A percentile compares a stretch with the other conserved stretches of the same genome.
Evolutionary conservation across 1,140 invertebrate genomes (phyloP).

Genomic region (Drosophila fuyamai): DNA sequence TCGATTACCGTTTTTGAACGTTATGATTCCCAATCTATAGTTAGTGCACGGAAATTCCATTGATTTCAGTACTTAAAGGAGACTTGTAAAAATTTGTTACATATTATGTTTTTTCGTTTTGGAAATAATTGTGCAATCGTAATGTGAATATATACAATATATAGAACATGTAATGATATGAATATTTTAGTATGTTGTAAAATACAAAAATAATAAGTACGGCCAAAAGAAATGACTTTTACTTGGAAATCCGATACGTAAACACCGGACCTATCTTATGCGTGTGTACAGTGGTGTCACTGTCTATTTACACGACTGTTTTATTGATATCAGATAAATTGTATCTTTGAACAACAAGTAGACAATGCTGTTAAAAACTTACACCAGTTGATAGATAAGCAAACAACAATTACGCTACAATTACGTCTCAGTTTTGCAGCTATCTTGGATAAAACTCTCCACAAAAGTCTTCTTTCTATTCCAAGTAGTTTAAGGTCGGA

Average conservation of each 20-base stretch:
- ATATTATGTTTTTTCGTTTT: conserved; percentile 34
- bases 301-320: conserved; percentile 14
- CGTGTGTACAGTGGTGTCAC: background rate
- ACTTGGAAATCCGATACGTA: background rate
- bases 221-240: background rate
- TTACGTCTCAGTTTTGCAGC: no score
- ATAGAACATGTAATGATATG: conserved; percentile 44
- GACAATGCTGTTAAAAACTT: background rate
- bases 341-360: conserved; percentile 2
- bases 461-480: no score
- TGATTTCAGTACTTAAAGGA: conserved; percentile 66
- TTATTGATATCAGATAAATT: background rate
- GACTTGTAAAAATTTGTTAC: conserved; percentile 38
- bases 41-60: conserved; percentile 49
- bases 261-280: background rate
- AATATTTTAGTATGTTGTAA: conserved; percentile 64
- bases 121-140: conserved; percentile 64
- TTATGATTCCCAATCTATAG: conserved; percentile 25
- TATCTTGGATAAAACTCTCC: no score
- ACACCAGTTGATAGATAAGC: background rate
- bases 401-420: no score
- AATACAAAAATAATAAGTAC: conserved; percentile 47
- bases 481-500: no score
- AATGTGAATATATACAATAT: conserved; percentile 66
- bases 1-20: conserved; percentile 23